phyloP scores from a whole-genome alignment of 92 coral and sea anemone species.

The Zoanthus sansibaricus region DNA sequence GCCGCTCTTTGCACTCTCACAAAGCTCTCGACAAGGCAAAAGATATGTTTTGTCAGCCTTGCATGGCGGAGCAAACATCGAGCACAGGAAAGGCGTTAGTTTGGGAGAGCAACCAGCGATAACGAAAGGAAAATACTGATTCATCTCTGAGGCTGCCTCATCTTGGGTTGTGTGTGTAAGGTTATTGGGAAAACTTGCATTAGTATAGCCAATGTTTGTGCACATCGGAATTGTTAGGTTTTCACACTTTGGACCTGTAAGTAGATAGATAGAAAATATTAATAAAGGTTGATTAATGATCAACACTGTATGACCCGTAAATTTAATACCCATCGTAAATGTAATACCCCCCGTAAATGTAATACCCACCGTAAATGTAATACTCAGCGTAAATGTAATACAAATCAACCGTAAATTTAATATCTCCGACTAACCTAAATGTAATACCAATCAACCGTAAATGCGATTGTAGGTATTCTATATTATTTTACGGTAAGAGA shows the following conservation, averaged over 20 bases:
- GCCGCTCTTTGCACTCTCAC: slow-evolving; percentile 21
- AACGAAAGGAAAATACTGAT: neutral
- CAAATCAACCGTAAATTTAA: no score
- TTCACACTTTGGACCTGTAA: neutral
- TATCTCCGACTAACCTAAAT: no score
- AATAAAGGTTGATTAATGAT: no score
- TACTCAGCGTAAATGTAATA: no score
- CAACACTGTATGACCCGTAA: no score
- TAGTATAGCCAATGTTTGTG: neutral
- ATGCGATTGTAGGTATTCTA: no score
- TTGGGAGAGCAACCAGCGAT: slow-evolving; percentile 3
- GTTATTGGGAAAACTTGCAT: neutral
- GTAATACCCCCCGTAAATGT: no score
- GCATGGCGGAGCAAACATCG: slow-evolving; percentile 31
- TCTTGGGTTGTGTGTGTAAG: neutral
- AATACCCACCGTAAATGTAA: no score
- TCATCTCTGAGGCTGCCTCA: neutral
- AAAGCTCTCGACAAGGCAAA: slow-evolving; percentile 35
- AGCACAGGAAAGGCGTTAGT: slow-evolving; percentile 2
- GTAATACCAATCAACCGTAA: no score
- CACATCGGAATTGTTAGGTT: neutral
- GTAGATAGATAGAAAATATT: neutral
- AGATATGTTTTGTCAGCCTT: neutral
- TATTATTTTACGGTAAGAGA: no score
- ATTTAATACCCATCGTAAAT: no score